phyloP scores from a whole-genome alignment of 2,113 vertebrate genomes.

The Athene noctua region DNA sequence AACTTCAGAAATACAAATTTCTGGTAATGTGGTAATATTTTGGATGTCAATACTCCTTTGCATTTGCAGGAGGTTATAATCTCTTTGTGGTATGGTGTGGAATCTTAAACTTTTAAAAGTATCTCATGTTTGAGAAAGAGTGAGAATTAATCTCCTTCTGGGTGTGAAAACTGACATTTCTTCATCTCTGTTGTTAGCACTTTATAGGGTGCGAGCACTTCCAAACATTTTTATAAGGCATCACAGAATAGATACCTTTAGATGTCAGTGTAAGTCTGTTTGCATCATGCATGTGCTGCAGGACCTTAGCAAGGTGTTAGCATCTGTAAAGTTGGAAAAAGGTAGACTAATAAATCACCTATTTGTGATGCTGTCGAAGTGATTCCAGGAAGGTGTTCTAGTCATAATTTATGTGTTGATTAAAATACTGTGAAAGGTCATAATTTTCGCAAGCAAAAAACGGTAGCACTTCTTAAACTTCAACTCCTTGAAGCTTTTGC shows the following conservation, averaged over 20 bases:
- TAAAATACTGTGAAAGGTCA: background rate
- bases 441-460: background rate
- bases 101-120: background rate
- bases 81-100: background rate
- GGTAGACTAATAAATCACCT: background rate
- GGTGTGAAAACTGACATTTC: background rate
- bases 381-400: background rate
- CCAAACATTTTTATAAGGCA: background rate
- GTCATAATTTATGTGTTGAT: background rate
- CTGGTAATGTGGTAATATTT: background rate
- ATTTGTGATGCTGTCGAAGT: background rate
- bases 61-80: background rate
- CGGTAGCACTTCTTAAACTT: background rate
- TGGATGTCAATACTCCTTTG: background rate
- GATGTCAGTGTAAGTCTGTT: background rate
- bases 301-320: background rate
- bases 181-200: background rate
- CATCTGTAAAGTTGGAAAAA: background rate
- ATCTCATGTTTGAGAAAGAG: background rate
- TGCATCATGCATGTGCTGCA: background rate
- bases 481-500: background rate
- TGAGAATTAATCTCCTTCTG: background rate
- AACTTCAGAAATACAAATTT: background rate
- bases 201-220: background rate
- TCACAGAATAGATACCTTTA: background rate